Evolutionary conservation across 2,888 invertebrate genomes (phyloP).

Genomic region (Resseliella maxima): DNA sequence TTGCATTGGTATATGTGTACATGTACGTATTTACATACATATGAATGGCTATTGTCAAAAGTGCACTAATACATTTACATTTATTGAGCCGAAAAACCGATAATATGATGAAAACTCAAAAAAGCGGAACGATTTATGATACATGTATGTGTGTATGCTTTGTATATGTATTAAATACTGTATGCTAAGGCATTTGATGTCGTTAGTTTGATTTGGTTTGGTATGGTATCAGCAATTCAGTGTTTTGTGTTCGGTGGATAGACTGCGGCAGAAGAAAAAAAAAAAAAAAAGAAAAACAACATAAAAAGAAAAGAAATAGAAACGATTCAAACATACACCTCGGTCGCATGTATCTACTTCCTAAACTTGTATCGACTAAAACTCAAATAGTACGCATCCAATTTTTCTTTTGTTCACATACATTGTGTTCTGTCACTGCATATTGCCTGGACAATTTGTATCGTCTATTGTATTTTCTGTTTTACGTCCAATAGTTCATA

Average conservation of each 20-base stretch:
- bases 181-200: no score
- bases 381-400: slow-evolving; percentile 5
- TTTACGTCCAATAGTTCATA: neutral
- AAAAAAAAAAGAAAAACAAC: neutral
- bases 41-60: slow-evolving; percentile 34
- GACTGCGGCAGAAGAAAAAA: slow-evolving; percentile 37
- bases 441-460: neutral
- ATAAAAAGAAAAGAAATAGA: no score
- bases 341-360: slow-evolving; percentile 25
- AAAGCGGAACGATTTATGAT: neutral
- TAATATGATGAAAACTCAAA: neutral
- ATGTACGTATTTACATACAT: neutral
- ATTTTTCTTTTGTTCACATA: neutral
- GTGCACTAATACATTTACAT: neutral
- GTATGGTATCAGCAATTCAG: no score
- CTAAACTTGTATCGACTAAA: neutral
- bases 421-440: neutral
- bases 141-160: slow-evolving; percentile 2
- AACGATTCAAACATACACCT: no score
- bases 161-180: no score
- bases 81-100: neutral
- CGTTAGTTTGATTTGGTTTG: no score
- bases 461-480: neutral
- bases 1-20: neutral
- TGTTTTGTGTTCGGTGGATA: slow-evolving; percentile 65